phyloP scores from a whole-genome alignment of 2,797 vertebrate genomes.

The Chromis chromis region DNA sequence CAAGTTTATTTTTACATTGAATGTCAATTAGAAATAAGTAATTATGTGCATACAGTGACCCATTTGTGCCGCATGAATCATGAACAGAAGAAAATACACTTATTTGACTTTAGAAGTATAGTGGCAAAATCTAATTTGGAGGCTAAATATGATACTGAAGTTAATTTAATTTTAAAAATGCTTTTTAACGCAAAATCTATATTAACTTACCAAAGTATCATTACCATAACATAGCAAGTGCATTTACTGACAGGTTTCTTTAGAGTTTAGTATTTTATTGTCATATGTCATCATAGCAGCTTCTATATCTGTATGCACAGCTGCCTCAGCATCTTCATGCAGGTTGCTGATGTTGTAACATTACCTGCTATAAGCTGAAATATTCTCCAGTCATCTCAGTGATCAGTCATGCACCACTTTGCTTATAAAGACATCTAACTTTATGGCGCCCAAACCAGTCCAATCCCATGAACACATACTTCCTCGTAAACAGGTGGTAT shows the following conservation, averaged over 20 bases:
- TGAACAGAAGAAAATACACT: too few species aligned
- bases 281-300: too few species aligned
- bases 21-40: not conserved
- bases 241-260: too few species aligned
- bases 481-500: conserved; percentile 20
- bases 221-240: too few species aligned
- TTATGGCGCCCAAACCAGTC: not conserved
- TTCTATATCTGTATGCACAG: too few species aligned
- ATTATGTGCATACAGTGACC: not conserved
- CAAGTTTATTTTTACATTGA: not conserved
- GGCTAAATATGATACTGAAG: not conserved
- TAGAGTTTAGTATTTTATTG: too few species aligned
- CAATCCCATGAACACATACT: not conserved
- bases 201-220: too few species aligned
- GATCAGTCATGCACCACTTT: not conserved
- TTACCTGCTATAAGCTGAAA: not conserved
- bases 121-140: not conserved
- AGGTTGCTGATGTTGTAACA: not conserved
- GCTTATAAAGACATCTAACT: conserved; percentile 12
- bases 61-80: too few species aligned
- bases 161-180: not conserved
- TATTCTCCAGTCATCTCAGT: conserved; percentile 2
- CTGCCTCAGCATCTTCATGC: too few species aligned
- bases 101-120: not conserved
- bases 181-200: too few species aligned